Evolutionary conservation across 2,888 invertebrate species (phyloP), one percentile per base, ranked within the genome.

Genomic region (Melipona bicolor): DNA sequence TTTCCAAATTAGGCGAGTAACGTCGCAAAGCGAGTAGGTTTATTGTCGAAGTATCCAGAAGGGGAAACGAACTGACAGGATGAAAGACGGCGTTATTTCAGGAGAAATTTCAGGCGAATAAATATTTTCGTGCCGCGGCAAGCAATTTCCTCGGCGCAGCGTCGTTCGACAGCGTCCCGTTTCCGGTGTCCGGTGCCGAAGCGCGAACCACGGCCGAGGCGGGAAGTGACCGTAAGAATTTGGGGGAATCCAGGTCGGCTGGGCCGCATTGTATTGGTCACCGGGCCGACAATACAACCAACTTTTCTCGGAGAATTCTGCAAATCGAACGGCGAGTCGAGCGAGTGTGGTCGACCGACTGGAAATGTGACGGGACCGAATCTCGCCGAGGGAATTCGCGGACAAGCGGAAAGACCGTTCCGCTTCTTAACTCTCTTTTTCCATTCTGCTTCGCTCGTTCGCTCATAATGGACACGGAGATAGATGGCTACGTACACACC

Each of bases 61-160:
- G 24, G 13, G 65, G 62, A 50, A 54, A 56, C 62, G 65, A 64
- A 49, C 15, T 21, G 36, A 50, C 50, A 43, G 52, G 50, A 27
- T 50, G 68, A 69, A 69, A 54, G 62, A 49, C 52, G 49, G 69
- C 81, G 85, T 84, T 87, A 79, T 89, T 78, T 79, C 76, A 52
- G 72, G 24, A 84, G 77, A 84, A 84, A 88, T 88, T 89, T 81
- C n/a, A n/a, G 75, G 77, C 72, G 70, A 74, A 88, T 88, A 89
- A 88, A 89, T 87, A 88, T 89, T 89, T 88, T 87, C 71, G 82
- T 82, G 73, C 43, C 11, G 21, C 59, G 73, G 77, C 69, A 71
- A 67, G 74, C 83, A 78, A 87, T 86, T 81, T 79, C 69, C 80
- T 81, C 80, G 61, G 69, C 43, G 32, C 70, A 61, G 72, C 71